Conservation (phyloP, 2,113 vertebrate species). For the Pyrgilauda ruficollis region DNA sequence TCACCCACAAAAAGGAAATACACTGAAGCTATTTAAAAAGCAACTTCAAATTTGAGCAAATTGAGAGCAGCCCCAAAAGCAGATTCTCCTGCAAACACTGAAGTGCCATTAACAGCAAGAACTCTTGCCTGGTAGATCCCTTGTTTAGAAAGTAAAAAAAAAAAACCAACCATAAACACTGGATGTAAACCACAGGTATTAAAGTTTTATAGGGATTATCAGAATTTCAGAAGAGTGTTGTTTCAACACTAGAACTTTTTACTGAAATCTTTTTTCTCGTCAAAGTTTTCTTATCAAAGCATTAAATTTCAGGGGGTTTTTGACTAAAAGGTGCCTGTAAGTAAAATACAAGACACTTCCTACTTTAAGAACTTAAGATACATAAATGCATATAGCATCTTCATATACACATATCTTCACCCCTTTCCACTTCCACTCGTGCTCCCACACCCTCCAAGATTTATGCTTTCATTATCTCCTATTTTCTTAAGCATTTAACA, state of each 20-base stretch:
- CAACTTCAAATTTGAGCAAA: background rate
- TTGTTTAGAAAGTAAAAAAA: background rate
- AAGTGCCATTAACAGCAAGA: background rate
- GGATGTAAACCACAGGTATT: background rate
- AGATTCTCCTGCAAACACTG: background rate
- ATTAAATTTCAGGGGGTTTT: background rate
- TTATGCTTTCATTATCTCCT: background rate
- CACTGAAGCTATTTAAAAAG: background rate
- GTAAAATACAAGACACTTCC: background rate
- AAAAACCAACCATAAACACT: fast-evolving
- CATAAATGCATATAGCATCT: fast-evolving
- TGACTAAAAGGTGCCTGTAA: background rate
- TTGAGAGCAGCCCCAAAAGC: background rate
- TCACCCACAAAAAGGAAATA: background rate
- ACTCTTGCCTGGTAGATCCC: background rate
- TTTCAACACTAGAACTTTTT: background rate
- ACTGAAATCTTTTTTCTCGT: background rate
- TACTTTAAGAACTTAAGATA: background rate
- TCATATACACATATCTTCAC: too few species aligned
- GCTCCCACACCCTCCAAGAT: background rate
- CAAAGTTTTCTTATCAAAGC: background rate
- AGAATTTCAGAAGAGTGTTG: background rate
- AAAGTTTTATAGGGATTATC: background rate
- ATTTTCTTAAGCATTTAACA: background rate
- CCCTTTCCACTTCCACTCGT: background rate